Evolutionary conservation across 2,888 invertebrate species (phyloP).

Genomic region (Rhopalosiphum nymphaeae): DNA sequence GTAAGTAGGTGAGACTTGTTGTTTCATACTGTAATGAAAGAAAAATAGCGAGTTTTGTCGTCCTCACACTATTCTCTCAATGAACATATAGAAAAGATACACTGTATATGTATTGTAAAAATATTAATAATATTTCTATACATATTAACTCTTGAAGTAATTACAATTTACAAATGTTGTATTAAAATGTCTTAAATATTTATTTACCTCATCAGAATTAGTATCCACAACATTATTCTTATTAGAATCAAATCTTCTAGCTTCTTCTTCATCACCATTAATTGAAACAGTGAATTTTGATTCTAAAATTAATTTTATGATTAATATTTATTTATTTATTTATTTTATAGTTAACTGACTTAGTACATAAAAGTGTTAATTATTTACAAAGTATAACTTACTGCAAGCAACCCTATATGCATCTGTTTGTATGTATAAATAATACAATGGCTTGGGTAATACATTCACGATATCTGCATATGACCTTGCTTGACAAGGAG

Average conservation of each 20-base stretch:
- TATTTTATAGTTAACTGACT: background rate
- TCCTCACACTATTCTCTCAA: too few relatives aligned
- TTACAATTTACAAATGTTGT: background rate
- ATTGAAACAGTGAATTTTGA: slow-evolving; percentile 66
- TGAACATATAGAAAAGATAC: background rate
- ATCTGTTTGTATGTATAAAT: slow-evolving; percentile 86
- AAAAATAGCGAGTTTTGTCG: too few relatives aligned
- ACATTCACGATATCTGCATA: slow-evolving; percentile 80
- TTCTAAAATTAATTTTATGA: slow-evolving; percentile 64
- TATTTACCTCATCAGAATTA: slow-evolving; percentile 75
- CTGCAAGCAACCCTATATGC: slow-evolving; percentile 86
- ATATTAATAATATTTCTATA: background rate
- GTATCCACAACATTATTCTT: slow-evolving; percentile 74
- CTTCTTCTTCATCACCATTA: slow-evolving; percentile 75
- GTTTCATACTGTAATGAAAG: too few relatives aligned
- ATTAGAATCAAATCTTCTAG: slow-evolving; percentile 73
- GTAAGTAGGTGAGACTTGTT: too few relatives aligned
- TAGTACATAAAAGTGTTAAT: slow-evolving; percentile 5
- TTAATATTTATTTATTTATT: background rate
- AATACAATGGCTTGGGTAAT: slow-evolving; percentile 85
- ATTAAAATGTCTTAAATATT: background rate
- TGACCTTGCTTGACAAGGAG: slow-evolving; percentile 66
- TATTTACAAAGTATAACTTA: slow-evolving; percentile 67
- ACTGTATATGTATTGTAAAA: background rate
- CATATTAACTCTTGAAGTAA: background rate